Evolutionary conservation across 2,797 vertebrate genomes (phyloP).

Genomic region (Telmatherina bonti): DNA sequence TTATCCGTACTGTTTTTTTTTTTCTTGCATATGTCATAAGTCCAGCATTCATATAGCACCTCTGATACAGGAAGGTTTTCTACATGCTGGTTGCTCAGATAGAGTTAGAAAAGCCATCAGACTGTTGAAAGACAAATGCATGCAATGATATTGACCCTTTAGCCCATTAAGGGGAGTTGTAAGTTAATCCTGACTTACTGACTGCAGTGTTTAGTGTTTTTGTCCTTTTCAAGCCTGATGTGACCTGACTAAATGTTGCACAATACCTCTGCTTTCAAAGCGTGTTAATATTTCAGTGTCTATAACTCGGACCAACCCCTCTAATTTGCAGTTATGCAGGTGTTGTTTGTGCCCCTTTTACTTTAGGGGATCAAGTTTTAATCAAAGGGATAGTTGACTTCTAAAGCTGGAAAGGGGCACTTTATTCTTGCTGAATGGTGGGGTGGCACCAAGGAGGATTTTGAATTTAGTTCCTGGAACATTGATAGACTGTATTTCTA

Average conservation of each 20-base stretch:
- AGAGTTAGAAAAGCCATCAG: not conserved
- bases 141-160: not conserved
- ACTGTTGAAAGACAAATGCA: not conserved
- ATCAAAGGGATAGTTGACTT: not conserved
- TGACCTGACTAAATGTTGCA: not conserved
- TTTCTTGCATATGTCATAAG: not conserved
- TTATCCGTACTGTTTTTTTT: not conserved
- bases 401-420: not conserved
- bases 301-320: not conserved
- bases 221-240: not conserved
- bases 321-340: not conserved
- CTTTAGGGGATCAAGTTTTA: not conserved
- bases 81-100: not conserved
- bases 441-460: not conserved
- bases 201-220: not conserved
- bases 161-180: not conserved
- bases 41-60: not conserved
- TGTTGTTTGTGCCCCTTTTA: not conserved
- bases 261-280: not conserved
- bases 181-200: not conserved
- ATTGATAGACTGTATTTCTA: not conserved
- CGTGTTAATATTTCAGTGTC: not conserved
- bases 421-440: not conserved
- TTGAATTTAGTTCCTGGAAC: not conserved
- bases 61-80: not conserved